Base-by-base conservation (phyloP, 2,113 vertebrate species). In the Sphaerodactylus townsendi region DNA sequence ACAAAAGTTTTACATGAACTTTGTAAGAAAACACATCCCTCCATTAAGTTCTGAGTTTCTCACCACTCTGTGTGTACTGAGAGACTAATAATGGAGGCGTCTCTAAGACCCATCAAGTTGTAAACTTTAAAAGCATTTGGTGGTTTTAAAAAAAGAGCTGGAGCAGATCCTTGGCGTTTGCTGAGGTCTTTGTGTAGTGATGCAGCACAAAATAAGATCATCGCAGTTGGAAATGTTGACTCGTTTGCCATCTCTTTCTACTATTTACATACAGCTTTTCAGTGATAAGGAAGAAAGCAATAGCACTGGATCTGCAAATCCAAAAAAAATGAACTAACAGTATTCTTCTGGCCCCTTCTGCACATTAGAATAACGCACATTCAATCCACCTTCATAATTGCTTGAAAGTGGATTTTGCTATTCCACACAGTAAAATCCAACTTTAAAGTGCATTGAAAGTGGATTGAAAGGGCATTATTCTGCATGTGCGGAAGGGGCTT, bases 31-130 rank as follows among this genome's bases (percentile, higher is more conserved):
- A 66, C 48, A 21, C n/a, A 80, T 33, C 59, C 15, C 2, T 70
- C 33, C 35, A 21, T 62, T 3, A 17, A 56, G 66, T 80, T 66
- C 78, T 78, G 80, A 81, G 17, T 9, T 68, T 83, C 33, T 3
- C 69, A 62, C 80, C 0, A 0, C 82, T 86, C 33, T 0, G 0
- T 41, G 50, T 70, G 33, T 33, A 84, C 81, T 69, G 46, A 70
- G 65, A 50, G 70, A 71, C 44, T 39, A 76, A 89, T 37, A 77
- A 78, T 28, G 53, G 86, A 86, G 62, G 64, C 66, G 84, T 87
- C 77, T 17, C 56, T 65, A 83, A 91, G 78, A 35, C 80, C 50
- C 79, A 79, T 25, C 71, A 75, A 72, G 76, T 73, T 87, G 83
- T 71, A 87, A 83, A 85, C 50, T 81, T 77, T 77, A 13, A 72